Base-by-base conservation (phyloP, 2,888 invertebrate species). In the Lysandra bellargus region DNA sequence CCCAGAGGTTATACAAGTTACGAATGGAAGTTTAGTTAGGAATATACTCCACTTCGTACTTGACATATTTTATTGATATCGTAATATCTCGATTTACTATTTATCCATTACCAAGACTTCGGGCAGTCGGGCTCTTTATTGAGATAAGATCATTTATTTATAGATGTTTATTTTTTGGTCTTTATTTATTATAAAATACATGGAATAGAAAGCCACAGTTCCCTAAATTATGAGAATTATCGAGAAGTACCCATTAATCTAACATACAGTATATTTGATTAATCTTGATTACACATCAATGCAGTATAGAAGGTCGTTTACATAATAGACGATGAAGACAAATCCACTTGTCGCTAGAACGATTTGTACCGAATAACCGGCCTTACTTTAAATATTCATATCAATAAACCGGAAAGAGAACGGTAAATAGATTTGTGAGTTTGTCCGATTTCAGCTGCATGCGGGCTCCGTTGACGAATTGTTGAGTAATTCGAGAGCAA, bases 381-480 rank as follows among this genome's bases (percentile, higher is more conserved):
- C 37, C 14, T 69, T 33, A 69, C 4, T 33, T 30, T 33, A 33
- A 73, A 73, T 73, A 44, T 9, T 17, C 23, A n/a, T 44, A 69
- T 33, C 2, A 69, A 69, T 17, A 44, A 33, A 76, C 76, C 76
- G 76, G 76, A 33, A 75, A 49, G 75, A 75, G 33, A 76, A 76
- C 57, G 76, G 76, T 53, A 49, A 75, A 76, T 53, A 57, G 17
- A 17, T 75, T 53, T 75, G 76, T 76, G 57, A 12, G 76, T 53
- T 76, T 49, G 14, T 49, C 4, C 53, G 53, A 57, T 76, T 30
- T 30, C 12, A 76, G 57, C 33, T 76, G 30, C 33, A 30, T 78
- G 79, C 80, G 60, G 53, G 72, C 80, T 77, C 57, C n/a, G 78
- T 80, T 73, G 81, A 80, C 81, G 80, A 80, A 81, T 81, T 80